Conservation (phyloP, 2,113 vertebrate genomes). For the Myrmecobius fasciatus region DNA sequence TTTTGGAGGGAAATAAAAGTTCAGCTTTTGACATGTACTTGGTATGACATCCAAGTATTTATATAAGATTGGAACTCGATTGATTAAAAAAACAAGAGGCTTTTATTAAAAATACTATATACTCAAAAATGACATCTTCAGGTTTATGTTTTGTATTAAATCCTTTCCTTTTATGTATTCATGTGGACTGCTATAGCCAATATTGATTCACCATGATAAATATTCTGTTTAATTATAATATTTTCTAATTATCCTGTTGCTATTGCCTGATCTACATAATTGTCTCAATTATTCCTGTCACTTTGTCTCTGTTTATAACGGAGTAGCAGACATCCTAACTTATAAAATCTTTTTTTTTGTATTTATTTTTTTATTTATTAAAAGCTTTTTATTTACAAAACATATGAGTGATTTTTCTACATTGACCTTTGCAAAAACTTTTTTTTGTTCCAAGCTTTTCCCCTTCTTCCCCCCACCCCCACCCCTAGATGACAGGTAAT, state of each 20-base stretch:
- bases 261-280: slow-evolving; percentile 28
- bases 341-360: no score
- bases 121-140: neutral
- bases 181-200: neutral
- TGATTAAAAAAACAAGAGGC: neutral
- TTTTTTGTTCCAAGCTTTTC: no score
- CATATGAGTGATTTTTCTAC: no score
- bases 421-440: no score
- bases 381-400: no score
- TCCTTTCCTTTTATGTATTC: neutral
- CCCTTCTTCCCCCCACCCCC: no score
- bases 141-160: neutral
- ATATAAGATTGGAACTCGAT: neutral
- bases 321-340: neutral
- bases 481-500: no score
- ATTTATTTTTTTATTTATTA: no score
- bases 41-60: neutral
- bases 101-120: neutral
- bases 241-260: slow-evolving; percentile 37
- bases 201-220: slow-evolving; percentile 2
- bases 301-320: neutral
- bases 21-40: neutral
- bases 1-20: neutral
- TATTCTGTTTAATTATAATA: slow-evolving; percentile 12
- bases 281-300: neutral